Evolutionary conservation across 2,113 vertebrate species (phyloP).

Genomic region (Dicrurus megarhynchus): DNA sequence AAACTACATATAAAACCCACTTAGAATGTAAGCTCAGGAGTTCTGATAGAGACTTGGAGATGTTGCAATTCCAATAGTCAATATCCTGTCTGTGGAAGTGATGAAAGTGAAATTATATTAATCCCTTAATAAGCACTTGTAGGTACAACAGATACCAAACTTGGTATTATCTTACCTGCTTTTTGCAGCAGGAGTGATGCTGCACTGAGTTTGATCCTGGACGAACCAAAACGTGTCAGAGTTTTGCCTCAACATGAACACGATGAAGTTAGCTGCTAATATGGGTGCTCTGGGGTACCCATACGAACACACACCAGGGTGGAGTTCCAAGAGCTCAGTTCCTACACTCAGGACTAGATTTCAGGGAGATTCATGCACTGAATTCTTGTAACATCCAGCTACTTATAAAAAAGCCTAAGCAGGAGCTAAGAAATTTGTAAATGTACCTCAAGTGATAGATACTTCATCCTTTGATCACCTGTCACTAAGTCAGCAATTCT

Average conservation of each 20-base stretch:
- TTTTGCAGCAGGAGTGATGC: not conserved
- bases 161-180: not conserved
- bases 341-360: not conserved
- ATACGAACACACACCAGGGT: not conserved
- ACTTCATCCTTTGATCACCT: not conserved
- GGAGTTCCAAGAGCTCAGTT: not conserved
- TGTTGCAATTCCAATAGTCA: not conserved
- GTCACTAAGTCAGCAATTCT: not conserved
- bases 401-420: not conserved
- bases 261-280: not conserved
- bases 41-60: not conserved
- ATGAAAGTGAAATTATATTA: not conserved
- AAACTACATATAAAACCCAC: not conserved
- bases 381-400: not conserved
- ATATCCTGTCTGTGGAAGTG: not conserved
- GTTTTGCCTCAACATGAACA: not conserved
- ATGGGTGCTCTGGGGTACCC: not conserved
- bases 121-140: not conserved
- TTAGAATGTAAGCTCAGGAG: not conserved
- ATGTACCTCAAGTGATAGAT: not conserved
- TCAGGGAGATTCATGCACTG: not conserved
- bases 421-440: not conserved
- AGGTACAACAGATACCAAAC: not conserved
- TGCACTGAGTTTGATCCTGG: not conserved
- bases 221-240: rapidly evolving